Evolutionary conservation across 2,113 vertebrate species (phyloP).

Genomic region (Otis tarda): DNA sequence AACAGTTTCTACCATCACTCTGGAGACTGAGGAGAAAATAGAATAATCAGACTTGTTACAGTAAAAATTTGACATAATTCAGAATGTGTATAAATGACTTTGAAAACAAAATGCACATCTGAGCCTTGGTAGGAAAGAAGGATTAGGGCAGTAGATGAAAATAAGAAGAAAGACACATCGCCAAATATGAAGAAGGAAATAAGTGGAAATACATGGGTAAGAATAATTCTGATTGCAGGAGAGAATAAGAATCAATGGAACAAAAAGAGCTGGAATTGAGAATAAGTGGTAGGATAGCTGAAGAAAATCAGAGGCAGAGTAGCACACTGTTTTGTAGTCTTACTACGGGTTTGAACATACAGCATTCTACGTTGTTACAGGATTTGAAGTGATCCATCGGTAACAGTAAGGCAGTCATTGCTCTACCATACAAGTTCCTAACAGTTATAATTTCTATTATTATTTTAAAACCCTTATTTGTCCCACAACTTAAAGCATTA

Average conservation of each 20-base stretch:
- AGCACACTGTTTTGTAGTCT: neutral
- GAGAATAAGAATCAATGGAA: neutral
- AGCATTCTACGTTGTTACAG: neutral
- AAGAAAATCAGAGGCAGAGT: neutral
- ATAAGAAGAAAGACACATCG: neutral
- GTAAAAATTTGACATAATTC: neutral
- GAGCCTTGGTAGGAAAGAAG: neutral
- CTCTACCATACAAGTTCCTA: neutral
- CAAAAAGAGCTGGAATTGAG: neutral
- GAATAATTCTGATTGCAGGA: neutral
- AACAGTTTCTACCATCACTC: neutral
- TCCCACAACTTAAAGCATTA: neutral
- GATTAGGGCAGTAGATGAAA: neutral
- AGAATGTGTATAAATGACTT: neutral
- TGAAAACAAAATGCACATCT: neutral
- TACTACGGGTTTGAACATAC: neutral
- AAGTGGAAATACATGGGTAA: neutral
- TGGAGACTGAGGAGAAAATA: neutral
- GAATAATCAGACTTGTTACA: neutral
- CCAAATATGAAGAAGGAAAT: neutral
- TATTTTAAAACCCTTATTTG: neutral
- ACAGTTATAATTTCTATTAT: neutral
- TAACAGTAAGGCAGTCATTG: neutral
- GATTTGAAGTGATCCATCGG: neutral
- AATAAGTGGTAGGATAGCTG: neutral